Evolutionary conservation across 2,888 invertebrate genomes (phyloP).

Genomic region (Brenthis ino): DNA sequence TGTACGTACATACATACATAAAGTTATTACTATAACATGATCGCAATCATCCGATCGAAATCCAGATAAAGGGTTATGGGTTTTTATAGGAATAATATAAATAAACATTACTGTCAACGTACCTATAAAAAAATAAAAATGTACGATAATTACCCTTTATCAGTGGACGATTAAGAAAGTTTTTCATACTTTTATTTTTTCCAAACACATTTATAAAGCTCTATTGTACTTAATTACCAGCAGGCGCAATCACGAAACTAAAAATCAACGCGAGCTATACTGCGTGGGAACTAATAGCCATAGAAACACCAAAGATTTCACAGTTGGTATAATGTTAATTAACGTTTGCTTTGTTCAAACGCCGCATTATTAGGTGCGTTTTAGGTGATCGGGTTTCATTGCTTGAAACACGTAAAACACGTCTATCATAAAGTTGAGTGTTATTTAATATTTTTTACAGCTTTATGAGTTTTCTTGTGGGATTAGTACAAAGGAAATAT

Average conservation of each 20-base stretch:
- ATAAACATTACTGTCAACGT: neutral
- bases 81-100: too few species aligned
- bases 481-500: too few species aligned
- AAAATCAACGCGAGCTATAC: slow-evolving; percentile 25
- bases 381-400: too few species aligned
- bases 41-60: too few species aligned
- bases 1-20: too few species aligned
- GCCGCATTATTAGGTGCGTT: neutral
- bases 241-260: slow-evolving; percentile 17
- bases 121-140: neutral
- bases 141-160: slow-evolving; percentile 4
- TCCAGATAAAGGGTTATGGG: too few species aligned
- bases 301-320: slow-evolving; percentile 31
- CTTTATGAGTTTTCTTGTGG: too few species aligned
- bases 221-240: slow-evolving; percentile 6
- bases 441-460: too few species aligned
- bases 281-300: slow-evolving; percentile 27
- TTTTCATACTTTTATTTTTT: slow-evolving; percentile 2
- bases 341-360: slow-evolving; percentile 17
- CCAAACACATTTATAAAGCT: slow-evolving; percentile 13
- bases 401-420: too few species aligned
- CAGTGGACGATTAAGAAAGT: slow-evolving; percentile 7
- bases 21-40: too few species aligned
- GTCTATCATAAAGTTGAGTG: too few species aligned
- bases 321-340: slow-evolving; percentile 18